These are phyloP conservation scores for Leptosomus discolor DNA, from an alignment of 2,113 vertebrate species.

Conservation along the genomic window DNA sequence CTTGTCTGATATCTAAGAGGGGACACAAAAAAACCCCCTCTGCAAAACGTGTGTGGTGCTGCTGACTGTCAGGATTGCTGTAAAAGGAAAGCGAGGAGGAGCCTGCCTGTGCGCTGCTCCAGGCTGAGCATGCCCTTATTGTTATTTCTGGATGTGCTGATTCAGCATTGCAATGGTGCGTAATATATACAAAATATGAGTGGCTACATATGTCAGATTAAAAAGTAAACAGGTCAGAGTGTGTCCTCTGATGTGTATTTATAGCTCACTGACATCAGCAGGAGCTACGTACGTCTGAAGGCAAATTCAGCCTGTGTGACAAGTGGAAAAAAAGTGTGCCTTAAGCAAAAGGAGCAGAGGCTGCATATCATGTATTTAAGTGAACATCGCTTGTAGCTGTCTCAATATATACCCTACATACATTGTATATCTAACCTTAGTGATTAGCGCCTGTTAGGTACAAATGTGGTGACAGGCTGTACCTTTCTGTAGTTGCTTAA, in stretches of 20 bases:
- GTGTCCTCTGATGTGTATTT: neutral
- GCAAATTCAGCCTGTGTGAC: neutral
- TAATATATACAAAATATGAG: conserved; percentile 20
- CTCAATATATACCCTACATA: neutral
- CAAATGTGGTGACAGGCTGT: conserved; percentile 36
- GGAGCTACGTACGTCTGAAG: neutral
- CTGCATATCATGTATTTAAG: neutral
- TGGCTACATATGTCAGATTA: neutral
- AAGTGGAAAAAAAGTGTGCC: neutral
- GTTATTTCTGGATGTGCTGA: neutral
- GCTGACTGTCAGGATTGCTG: neutral
- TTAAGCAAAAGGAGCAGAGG: neutral
- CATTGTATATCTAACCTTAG: neutral
- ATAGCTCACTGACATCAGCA: neutral
- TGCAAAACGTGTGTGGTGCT: neutral
- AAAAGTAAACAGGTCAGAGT: neutral
- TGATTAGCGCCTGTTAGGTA: neutral
- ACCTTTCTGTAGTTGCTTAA: conserved; percentile 40
- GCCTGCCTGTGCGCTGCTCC: neutral
- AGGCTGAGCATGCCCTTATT: neutral
- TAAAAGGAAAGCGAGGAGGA: neutral
- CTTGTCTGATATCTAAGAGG: neutral
- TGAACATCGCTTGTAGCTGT: neutral
- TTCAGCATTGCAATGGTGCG: neutral
- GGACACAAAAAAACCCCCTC: neutral